Percentiles rank a stretch among this genome's conserved stretches.
phyloP scores from a whole-genome alignment of 2,113 vertebrate species.

The Macquaria ambigua region DNA sequence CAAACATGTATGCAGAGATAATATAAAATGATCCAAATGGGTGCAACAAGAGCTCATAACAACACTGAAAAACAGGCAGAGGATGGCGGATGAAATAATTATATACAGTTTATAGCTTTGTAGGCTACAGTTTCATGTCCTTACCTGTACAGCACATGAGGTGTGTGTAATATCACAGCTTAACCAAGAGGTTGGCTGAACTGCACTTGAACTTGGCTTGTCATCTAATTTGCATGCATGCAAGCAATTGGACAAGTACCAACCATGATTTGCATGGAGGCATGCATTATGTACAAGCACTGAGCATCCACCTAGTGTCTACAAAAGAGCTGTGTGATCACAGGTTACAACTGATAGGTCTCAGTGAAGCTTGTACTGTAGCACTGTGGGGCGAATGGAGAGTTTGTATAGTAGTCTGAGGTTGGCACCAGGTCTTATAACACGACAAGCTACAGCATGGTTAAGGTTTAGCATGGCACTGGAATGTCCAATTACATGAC shows the following conservation, averaged over 20 bases:
- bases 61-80: neutral
- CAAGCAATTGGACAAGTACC: neutral
- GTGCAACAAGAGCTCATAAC: neutral
- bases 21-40: neutral
- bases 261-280: neutral
- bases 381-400: neutral
- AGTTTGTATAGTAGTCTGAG: neutral
- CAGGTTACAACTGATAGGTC: neutral
- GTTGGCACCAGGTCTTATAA: neutral
- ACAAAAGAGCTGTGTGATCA: constrained; percentile 1
- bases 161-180: neutral
- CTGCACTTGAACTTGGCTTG: constrained; percentile 30
- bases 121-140: neutral
- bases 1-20: neutral
- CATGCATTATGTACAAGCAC: neutral
- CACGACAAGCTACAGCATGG: neutral
- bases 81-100: neutral
- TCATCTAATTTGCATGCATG: constrained; percentile 7
- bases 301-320: constrained; percentile 16
- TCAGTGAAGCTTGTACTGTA: neutral
- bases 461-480: neutral
- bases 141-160: neutral
- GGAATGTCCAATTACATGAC: constrained; percentile 7
- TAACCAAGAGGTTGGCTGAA: constrained; percentile 15
- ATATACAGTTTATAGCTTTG: neutral